Evolutionary conservation across 1,140 invertebrate species (phyloP), one percentile per base, ranked within the genome.

Genomic region (Drosophila obscura): DNA sequence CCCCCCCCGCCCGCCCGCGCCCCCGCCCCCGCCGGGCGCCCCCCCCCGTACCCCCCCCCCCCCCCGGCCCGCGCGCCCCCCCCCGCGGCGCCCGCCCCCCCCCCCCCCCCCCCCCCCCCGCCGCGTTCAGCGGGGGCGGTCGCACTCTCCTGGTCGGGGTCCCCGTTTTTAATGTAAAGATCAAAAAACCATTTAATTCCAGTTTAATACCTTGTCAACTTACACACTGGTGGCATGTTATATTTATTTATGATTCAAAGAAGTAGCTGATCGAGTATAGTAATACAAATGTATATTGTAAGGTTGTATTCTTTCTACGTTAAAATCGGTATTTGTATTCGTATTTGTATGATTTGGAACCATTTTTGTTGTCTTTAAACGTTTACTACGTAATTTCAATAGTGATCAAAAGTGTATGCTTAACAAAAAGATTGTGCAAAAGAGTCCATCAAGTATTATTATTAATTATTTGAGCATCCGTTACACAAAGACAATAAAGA

Each of bases 251-350:
- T 49, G 50, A 59, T 59, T 44, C 13, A 39, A 74, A 24, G n/a
- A 41, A 59, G 53, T 58, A 55, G 31, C 60, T 52, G 49, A 52
- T 69, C 61, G 76, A 60, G 66, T 57, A 24, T 61, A 66, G 45
- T 69, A 58, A 52, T 59, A 49, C 41, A 4, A 4, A 24, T 24
- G 28, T 31, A 31, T 31, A 31, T 31, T 31, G 31, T 31, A 9
- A 9, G 44, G 45, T 60, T 64, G 61, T 35, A 28, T 61, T 71
- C 63, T 53, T 51, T 75, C 65, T 80, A 80, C 61, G 6, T 67
- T 84, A 85, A 85, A 85, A 84, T 84, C 77, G 73, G 73, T 77
- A 64, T 49, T 73, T 46, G 59, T 58, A 49, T 53, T 67, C 35
- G 57, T 67, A 67, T 7, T 76, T 62, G 19, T 65, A 76, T 73